Evolutionary conservation across 2,797 vertebrate genomes (phyloP), one percentile per base, ranked within the genome.

Genomic region (Pseudotriccus pelzelni): DNA sequence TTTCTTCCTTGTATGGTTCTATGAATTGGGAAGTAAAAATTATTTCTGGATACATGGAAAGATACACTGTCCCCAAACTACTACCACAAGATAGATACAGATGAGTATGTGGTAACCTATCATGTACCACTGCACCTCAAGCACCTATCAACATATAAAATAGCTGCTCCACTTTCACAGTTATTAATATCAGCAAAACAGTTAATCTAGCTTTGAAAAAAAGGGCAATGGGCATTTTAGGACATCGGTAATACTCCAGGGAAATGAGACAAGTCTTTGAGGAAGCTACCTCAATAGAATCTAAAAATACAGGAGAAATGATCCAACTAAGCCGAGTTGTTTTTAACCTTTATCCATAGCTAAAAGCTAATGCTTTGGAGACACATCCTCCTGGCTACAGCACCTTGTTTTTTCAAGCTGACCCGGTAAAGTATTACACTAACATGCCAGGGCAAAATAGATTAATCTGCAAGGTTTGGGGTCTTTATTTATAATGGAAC

Each of bases 161-260:
- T 4, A 88, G 69, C 47, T 91, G 92, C 27, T 96, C 92, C 63
- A 92, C 69, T 96, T 93, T 84, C 58, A 39, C 0, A 0, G 82
- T 84, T 91, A 96, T 94, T 97, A 95, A 82, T 95, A 95, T 30
- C 87, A 87, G 82, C 27, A 90, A 85, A 92, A 96, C 44, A 77
- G 78, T 68, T 85, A 92, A 87, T 50, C 53, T 68, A 14, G n/a
- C 43, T 68, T 60, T 19, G 56, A 7, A 43, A 66, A 87, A 85
- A 62, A 50, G n/a, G 60, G 20, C 53, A 83, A 58, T 21, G 87
- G 50, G 82, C 47, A 22, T 95, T 97, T 94, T 80, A 96, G 94
- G 92, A 87, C 84, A 93, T 13, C 1, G 2, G 36, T 28, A 78
- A 73, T 43, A 66, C 96, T 93, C 77, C 44, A 64, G 94, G 75